Evolutionary conservation across 2,113 vertebrate genomes (phyloP).

Genomic region (Corythaeola cristata): DNA sequence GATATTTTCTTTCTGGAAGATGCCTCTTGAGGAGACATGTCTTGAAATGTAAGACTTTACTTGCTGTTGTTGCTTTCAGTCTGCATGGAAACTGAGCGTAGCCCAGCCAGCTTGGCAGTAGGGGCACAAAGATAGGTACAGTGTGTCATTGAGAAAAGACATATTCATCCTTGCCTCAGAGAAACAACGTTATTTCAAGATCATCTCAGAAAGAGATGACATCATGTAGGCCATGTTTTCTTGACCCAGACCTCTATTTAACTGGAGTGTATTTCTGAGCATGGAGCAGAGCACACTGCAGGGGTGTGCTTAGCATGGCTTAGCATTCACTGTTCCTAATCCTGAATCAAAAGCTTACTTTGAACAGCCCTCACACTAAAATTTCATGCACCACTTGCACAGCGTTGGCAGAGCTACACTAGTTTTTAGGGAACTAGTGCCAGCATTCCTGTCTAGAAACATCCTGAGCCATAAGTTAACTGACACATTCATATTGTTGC

Average conservation of each 20-base stretch:
- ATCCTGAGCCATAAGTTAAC: slow-evolving; percentile 35
- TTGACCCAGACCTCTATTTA: not conserved
- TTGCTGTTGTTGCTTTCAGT: not conserved
- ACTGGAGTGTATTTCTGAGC: not conserved
- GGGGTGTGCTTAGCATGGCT: not conserved
- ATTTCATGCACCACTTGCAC: slow-evolving; percentile 57
- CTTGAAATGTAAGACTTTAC: not conserved
- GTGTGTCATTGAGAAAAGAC: not conserved
- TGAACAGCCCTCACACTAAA: slow-evolving; percentile 22
- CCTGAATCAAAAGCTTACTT: slow-evolving; percentile 37
- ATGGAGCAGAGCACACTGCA: not conserved
- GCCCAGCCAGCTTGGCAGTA: not conserved
- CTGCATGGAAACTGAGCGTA: not conserved
- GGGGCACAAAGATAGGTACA: not conserved
- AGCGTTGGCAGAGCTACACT: not conserved
- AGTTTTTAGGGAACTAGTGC: slow-evolving; percentile 4
- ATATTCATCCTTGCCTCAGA: not conserved
- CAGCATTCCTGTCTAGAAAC: slow-evolving; percentile 30
- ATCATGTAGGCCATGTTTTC: slow-evolving; percentile 10
- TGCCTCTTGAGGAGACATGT: not conserved
- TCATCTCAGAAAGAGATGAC: not conserved
- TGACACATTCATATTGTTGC: slow-evolving; percentile 9
- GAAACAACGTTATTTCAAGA: slow-evolving; percentile 9
- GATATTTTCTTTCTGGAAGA: not conserved
- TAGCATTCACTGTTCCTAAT: slow-evolving; percentile 42